These are phyloP conservation scores for Fabriciana adippe DNA, from an alignment of 2,888 invertebrate species.

Conservation along the genomic window DNA sequence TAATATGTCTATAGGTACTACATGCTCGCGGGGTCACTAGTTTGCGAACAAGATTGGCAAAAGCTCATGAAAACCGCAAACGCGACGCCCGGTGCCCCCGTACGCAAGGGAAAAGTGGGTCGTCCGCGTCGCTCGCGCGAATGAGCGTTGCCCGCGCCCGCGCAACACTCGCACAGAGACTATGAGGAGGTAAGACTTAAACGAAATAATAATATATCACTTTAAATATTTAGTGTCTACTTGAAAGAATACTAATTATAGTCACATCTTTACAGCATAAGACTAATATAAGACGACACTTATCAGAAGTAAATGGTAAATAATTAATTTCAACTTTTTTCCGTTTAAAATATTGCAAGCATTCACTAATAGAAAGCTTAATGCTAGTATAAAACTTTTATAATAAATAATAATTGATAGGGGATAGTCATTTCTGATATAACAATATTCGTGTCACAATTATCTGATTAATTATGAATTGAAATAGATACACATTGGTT, in stretches of 20 bases:
- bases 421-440: constrained; percentile 35
- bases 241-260: too few species aligned
- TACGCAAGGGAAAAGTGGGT: constrained; percentile 94
- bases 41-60: constrained; percentile 98
- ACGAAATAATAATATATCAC: neutral
- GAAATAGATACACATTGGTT: constrained; percentile 41
- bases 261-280: too few species aligned
- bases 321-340: too few species aligned
- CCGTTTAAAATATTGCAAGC: neutral
- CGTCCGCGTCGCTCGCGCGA: constrained; percentile 94
- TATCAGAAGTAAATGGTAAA: too few species aligned
- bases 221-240: too few species aligned
- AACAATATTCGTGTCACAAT: constrained; percentile 40
- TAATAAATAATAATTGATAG: constrained; percentile 4
- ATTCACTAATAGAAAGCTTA: neutral
- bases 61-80: constrained; percentile 92
- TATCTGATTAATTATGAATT: constrained; percentile 42
- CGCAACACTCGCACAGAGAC: constrained; percentile 70
- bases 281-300: too few species aligned
- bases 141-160: constrained; percentile 82
- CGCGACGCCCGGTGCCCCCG: constrained; percentile 84
- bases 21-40: constrained; percentile 93
- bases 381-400: neutral
- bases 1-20: constrained; percentile 85
- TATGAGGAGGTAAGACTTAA: constrained; percentile 70